Evolutionary conservation across 2,888 invertebrate genomes (phyloP).

Genomic region (Epinotia demarniana): DNA sequence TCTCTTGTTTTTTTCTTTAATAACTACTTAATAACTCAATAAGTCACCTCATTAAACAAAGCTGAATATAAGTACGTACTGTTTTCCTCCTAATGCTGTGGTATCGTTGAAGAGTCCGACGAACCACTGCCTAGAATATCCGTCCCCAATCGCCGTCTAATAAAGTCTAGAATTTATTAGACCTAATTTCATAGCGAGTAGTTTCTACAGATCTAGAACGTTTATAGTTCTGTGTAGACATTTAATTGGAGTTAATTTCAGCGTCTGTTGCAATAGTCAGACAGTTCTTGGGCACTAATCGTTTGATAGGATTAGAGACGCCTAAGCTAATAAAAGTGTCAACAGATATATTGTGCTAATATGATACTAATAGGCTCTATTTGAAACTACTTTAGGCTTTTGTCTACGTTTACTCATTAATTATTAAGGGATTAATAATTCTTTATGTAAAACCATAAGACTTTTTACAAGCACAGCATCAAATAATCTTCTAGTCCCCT

Average conservation of each 20-base stretch:
- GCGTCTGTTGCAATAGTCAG: conserved; percentile 3
- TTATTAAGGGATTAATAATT: no score
- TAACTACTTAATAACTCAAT: no score
- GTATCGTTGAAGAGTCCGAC: not conserved
- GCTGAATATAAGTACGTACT: not conserved
- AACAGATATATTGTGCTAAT: not conserved
- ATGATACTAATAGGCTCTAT: no score
- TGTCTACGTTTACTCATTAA: no score
- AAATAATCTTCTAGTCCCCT: no score
- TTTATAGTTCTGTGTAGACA: conserved; percentile 3
- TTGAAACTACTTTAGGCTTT: no score
- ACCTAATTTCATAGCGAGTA: conserved; percentile 5
- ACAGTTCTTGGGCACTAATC: conserved; percentile 14
- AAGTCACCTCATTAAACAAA: no score
- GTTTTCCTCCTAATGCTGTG: not conserved
- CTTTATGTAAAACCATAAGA: no score
- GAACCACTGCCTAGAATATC: conserved; percentile 6
- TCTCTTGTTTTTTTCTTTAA: no score
- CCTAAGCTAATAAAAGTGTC: conserved; percentile 9
- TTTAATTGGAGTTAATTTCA: conserved; percentile 28
- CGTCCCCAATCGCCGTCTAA: not conserved
- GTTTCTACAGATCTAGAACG: not conserved
- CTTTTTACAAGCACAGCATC: no score
- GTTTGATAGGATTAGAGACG: conserved; percentile 11
- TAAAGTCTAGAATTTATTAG: conserved; percentile 29